Base-by-base conservation (phyloP, 2,888 invertebrate genomes). In the Xestia ashworthii region DNA sequence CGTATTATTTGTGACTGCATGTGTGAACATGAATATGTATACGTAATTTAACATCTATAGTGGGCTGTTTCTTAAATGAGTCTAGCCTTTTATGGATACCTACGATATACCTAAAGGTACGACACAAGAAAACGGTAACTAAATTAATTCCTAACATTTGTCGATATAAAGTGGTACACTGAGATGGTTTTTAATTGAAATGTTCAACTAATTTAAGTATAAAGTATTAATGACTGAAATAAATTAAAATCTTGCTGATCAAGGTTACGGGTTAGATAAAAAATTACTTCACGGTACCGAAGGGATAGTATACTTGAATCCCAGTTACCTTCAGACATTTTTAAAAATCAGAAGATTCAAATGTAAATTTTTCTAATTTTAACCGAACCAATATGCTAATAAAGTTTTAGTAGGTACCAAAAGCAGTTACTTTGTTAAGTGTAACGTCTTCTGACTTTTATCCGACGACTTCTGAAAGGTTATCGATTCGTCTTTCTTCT, bases 71-170 rank as follows among this genome's bases (percentile, higher is more conserved):
- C 65, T 48, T 22, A 74, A 78, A 75, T 48, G n/a, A 58, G 71
- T 66, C 64, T 60, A 75, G 66, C 76, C 73, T 73, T 76, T 66
- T 80, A 83, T 66, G 69, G 70, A 75, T 58, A 74, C 50, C 32
- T n/a, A 74, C 74, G 72, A 70, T 80, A 72, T 50, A 81, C 48
- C 44, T 80, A 64, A 48, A 81, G 53, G 60, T 78, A 86, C 76
- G 87, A 81, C 83, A 78, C 79, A 78, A 87, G 87, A 81, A 87
- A 81, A 81, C 82, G 72, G 68, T 64, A 46, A 67, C n/a, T 44
- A 60, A 55, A 58, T 80, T 50, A 12, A 53, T 60, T 60, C 6
- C 0, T 16, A 16, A 82, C n/a, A 64, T 38, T 55, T 48, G 44
- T 71, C 32, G 22, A 16, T 48, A 12, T 22, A 8, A 41, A 71